Base-by-base conservation (phyloP, 2,113 vertebrate species). In the Thalassarche chlororhynchos region DNA sequence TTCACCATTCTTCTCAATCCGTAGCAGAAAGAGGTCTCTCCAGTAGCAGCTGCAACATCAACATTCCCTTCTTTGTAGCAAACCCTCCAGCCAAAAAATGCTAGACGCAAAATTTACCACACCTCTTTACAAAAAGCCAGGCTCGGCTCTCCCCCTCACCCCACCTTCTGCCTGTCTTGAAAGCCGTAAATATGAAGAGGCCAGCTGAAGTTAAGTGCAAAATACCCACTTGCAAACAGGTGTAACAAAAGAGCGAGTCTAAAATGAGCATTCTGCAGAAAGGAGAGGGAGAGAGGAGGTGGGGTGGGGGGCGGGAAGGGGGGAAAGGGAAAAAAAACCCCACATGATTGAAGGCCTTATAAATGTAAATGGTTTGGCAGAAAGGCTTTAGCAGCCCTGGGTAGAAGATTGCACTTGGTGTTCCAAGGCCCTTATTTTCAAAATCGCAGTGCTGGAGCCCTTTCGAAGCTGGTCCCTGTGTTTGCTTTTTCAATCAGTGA, bases 301-400 rank as follows among this genome's bases (percentile, higher is more conserved):
- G 75, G 81, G 52, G 10, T 82, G 58, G 29, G 68, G 62, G 87
- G 71, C 0, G 8, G 60, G 57, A 89, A 68, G 23, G 21, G 65
- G 34, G 26, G 23, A 75, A 86, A 66, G 9, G 49, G 57, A 24
- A 29, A 66, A 83, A 28, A 31, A 70, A 58, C 17, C 15, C 13
- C 58, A 88, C 71, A 57, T 88, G 94, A 84, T 32, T 95, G 94
- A 97, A 97, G 78, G 76, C 87, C 95, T 95, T 95, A 97, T 96
- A 87, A 97, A 96, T 97, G 96, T 97, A 97, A 97, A 97, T 97
- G 42, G 84, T 87, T 97, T 96, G 93, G 85, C 91, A 97, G 92
- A 93, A 97, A 95, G 49, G 74, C 47, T 93, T 96, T 96, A 91
- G 85, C 81, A 88, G 94, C 72, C 97, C 94, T 89, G 84, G 70